Evolutionary conservation across 2,888 invertebrate species (phyloP).

Genomic region (Brachynemurus nebulosus): DNA sequence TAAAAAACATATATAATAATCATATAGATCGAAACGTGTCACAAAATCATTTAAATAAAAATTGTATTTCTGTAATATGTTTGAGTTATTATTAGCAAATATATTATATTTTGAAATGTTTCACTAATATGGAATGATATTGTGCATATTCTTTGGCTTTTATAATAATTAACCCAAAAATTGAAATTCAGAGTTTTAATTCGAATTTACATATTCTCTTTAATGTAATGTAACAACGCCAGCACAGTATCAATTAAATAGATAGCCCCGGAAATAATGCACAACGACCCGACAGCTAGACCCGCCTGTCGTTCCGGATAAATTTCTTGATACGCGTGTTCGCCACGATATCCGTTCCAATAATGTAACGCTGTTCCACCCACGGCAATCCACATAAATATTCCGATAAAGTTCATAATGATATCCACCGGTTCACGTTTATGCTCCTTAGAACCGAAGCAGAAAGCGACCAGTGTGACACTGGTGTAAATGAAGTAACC

Average conservation of each 20-base stretch:
- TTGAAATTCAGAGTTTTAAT: neutral
- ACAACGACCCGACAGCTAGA: constrained; percentile 64
- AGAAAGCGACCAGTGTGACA: constrained; percentile 58
- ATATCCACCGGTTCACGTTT: constrained; percentile 67
- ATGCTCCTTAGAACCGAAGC: constrained; percentile 64
- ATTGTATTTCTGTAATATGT: too few species aligned
- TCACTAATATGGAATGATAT: too few species aligned
- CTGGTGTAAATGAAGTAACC: constrained; percentile 75
- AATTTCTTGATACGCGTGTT: constrained; percentile 59
- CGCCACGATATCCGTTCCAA: constrained; percentile 75
- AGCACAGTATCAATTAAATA: constrained; percentile 70
- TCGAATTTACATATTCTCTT: constrained; percentile 31
- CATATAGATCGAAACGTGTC: too few species aligned
- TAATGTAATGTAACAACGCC: constrained; percentile 57
- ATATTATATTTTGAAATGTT: too few species aligned
- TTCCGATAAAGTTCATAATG: constrained; percentile 76
- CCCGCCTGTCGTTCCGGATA: constrained; percentile 69
- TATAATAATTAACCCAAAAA: too few species aligned
- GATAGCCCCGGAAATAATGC: constrained; percentile 64
- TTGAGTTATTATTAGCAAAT: too few species aligned
- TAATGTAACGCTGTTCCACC: constrained; percentile 79
- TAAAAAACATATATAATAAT: too few species aligned
- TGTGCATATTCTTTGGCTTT: too few species aligned
- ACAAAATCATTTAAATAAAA: too few species aligned
- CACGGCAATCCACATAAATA: constrained; percentile 72